phyloP scores from a whole-genome alignment of 2,888 invertebrate species.

The Pristionchus maxplancki region DNA sequence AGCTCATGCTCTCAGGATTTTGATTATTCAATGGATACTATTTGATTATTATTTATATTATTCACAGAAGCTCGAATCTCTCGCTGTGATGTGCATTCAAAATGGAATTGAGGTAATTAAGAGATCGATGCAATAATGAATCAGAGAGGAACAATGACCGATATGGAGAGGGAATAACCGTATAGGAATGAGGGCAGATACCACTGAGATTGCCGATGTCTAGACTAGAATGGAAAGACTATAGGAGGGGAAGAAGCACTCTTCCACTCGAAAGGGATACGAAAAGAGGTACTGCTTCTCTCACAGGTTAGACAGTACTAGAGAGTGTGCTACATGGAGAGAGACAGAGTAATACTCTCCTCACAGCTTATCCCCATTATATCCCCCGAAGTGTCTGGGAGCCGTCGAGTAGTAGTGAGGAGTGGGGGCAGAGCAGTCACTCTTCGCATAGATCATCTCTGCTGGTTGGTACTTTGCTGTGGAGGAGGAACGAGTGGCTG shows the following conservation, averaged over 20 bases:
- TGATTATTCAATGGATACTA: neutral
- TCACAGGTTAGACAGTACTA: neutral
- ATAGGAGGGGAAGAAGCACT: neutral
- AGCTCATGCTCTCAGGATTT: constrained; percentile 51
- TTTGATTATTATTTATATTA: constrained; percentile 16
- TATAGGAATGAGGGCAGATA: neutral
- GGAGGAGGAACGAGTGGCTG: constrained; percentile 58
- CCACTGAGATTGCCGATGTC: constrained; percentile 11
- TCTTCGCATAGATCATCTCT: constrained; percentile 67
- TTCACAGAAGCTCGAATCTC: constrained; percentile 41
- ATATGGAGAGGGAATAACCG: constrained; percentile 35
- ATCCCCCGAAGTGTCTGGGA: neutral
- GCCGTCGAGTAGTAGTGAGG: constrained; percentile 58
- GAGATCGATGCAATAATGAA: constrained; percentile 27
- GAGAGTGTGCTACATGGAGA: too few relatives aligned
- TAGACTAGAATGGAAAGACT: constrained; percentile 6
- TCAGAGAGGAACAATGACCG: constrained; percentile 6
- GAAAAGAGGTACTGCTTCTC: too few relatives aligned
- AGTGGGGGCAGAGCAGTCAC: constrained; percentile 62
- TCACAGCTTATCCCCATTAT: constrained; percentile 43
- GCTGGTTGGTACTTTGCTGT: constrained; percentile 65
- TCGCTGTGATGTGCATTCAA: constrained; percentile 24
- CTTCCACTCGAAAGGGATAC: neutral
- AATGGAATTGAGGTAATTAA: neutral
- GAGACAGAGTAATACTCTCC: too few relatives aligned